Base-by-base conservation (phyloP, 2,113 vertebrate species). In the Notechis scutatus region DNA sequence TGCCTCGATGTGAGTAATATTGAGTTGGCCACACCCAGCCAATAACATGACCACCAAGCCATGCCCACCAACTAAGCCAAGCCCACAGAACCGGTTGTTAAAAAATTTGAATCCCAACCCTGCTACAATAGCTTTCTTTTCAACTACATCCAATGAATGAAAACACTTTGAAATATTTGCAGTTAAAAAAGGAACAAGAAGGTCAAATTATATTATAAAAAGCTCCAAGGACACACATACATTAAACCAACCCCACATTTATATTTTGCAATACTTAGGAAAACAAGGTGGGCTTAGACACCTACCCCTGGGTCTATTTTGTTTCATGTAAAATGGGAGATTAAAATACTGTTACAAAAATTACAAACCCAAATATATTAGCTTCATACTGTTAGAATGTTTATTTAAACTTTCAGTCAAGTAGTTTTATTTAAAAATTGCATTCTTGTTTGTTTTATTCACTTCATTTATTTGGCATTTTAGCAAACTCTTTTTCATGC, bases 361-460 rank as follows among this genome's bases (percentile, higher is more conserved):
- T 57, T 91, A 23, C 90, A 92, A 92, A 95, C 93, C 74, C 64
- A 61, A 95, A 86, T 57, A 93, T 87, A 94, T 91, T 23, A 23
- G 93, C 45, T 42, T 14, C 3, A 0, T 59, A 81, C 91, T 94
- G 26, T 88, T 93, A 81, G 57, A 2, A 0, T 93, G n/a, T 26
- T 94, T 95, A 94, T 64, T 92, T 69, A 94, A 96, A 94, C n/a
- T 94, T 95, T 45, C 55, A 42, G 39, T 39, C 8, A 95, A 95
- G 5, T 91, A 87, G 61, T 95, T 95, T 95, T 96, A 96, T 94
- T 95, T 95, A 94, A 96, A 95, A 95, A 5, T 94, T 93, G 14
- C 9, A 20, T 96, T 94, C 95, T 91, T 34, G 90, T 92, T 96
- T 94, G 61, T 92, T 97, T 95, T 95, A 92, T 21, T 91, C 74